Evolutionary conservation across 92 coral and sea anemone genomes (phyloP).

Genomic region (Anthopleura xanthogrammica): DNA sequence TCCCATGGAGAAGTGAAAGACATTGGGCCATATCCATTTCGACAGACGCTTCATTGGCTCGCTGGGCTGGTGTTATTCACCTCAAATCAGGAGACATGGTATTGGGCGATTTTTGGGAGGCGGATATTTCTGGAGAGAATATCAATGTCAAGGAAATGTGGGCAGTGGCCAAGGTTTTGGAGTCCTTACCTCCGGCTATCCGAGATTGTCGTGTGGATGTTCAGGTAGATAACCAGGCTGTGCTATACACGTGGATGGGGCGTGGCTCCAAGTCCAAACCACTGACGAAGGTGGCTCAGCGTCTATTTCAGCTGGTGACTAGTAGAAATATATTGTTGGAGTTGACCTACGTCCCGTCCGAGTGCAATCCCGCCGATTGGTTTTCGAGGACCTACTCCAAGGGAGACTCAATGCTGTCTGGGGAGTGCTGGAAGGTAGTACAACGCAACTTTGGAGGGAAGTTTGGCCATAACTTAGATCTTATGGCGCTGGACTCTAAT

Average conservation of each 20-base stretch:
- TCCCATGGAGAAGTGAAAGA: slow-evolving; percentile 7
- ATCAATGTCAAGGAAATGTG: slow-evolving; percentile 19
- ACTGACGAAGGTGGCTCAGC: neutral
- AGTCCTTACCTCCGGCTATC: neutral
- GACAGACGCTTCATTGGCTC: neutral
- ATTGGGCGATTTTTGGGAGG: slow-evolving; percentile 8
- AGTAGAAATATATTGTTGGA: neutral
- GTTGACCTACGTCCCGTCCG: too few species aligned
- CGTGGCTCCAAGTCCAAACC: neutral
- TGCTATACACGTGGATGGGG: slow-evolving; percentile 14
- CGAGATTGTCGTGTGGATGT: slow-evolving; percentile 16
- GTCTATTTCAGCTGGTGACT: neutral
- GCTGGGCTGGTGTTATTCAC: slow-evolving; percentile 26
- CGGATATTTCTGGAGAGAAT: neutral
- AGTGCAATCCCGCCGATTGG: too few species aligned
- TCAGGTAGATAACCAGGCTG: slow-evolving; percentile 17
- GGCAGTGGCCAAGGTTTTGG: slow-evolving; percentile 5
- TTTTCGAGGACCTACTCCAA: too few species aligned
- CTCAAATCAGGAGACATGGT: neutral
- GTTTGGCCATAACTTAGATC: too few species aligned
- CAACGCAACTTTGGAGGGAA: too few species aligned
- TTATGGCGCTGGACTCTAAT: too few species aligned
- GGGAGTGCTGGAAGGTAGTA: too few species aligned
- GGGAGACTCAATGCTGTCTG: too few species aligned
- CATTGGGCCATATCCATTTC: neutral